phyloP scores from a whole-genome alignment of 1,140 invertebrate genomes.

The Drosophila azteca region DNA sequence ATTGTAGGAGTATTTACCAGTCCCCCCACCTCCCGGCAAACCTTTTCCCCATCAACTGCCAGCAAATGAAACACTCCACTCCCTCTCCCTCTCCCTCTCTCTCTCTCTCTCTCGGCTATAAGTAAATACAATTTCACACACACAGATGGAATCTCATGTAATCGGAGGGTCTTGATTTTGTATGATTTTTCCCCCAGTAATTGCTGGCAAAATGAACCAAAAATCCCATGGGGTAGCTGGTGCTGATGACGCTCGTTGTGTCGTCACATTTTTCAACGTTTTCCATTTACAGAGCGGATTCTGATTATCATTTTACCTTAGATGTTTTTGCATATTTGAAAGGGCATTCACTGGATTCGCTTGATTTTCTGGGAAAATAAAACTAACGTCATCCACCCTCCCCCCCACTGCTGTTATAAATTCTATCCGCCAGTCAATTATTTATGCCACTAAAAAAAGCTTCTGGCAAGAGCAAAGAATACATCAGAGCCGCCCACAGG shows the following conservation, averaged over 20 bases:
- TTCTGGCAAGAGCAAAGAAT: slow-evolving; percentile 24
- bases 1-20: slow-evolving; percentile 3
- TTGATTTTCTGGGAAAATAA: background rate
- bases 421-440: slow-evolving; percentile 34
- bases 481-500: background rate
- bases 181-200: slow-evolving; percentile 17
- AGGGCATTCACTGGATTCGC: too few relatives aligned
- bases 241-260: background rate
- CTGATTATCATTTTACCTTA: too few relatives aligned
- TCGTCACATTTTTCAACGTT: too few relatives aligned
- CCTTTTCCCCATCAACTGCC: slow-evolving; percentile 14
- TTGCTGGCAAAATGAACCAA: background rate
- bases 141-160: slow-evolving; percentile 21
- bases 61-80: slow-evolving; percentile 12
- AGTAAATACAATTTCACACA: slow-evolving; percentile 16
- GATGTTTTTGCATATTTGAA: background rate
- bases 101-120: background rate
- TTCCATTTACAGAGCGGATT: too few relatives aligned
- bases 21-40: background rate
- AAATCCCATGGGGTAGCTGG: too few relatives aligned
- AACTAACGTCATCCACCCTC: slow-evolving; percentile 1
- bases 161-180: slow-evolving; percentile 13
- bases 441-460: slow-evolving; percentile 49
- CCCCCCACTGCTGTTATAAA: slow-evolving; percentile 2
- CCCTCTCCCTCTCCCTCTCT: background rate